phyloP scores from a whole-genome alignment of 1,140 invertebrate species.

The Drosophila prosaltans region DNA sequence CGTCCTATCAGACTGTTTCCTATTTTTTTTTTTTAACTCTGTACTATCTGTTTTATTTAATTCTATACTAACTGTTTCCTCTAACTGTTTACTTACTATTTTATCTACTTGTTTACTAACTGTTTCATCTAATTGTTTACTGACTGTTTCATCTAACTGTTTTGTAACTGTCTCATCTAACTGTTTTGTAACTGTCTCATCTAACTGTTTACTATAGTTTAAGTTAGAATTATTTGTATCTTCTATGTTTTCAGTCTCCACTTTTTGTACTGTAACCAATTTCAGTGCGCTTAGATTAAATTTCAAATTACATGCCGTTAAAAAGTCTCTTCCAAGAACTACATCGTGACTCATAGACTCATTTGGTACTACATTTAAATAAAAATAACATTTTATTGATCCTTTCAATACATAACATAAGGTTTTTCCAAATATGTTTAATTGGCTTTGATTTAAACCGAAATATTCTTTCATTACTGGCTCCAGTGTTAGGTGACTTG shows the following conservation, averaged over 20 bases:
- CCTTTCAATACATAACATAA: conserved; percentile 11
- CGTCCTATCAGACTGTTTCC: neutral
- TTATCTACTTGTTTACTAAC: neutral
- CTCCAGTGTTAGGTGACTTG: too few relatives aligned
- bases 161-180: too few relatives aligned
- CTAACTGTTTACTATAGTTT: too few relatives aligned
- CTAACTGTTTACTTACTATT: neutral
- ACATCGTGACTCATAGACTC: neutral
- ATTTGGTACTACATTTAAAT: neutral
- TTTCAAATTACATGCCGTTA: conserved; percentile 8
- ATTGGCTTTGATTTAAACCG: too few relatives aligned
- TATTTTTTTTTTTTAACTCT: too few relatives aligned
- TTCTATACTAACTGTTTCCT: neutral
- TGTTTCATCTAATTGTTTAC: too few relatives aligned
- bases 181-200: too few relatives aligned
- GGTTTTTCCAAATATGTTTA: conserved; percentile 11
- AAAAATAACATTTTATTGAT: conserved; percentile 25
- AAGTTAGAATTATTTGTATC: too few relatives aligned
- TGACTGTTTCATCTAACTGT: too few relatives aligned
- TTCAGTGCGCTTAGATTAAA: neutral
- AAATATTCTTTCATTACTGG: too few relatives aligned
- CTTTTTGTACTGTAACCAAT: neutral
- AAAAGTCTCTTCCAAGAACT: conserved; percentile 16
- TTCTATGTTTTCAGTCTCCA: neutral
- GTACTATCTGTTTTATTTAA: neutral